phyloP scores from a whole-genome alignment of 2,797 vertebrate genomes.

The Danionella dracula region DNA sequence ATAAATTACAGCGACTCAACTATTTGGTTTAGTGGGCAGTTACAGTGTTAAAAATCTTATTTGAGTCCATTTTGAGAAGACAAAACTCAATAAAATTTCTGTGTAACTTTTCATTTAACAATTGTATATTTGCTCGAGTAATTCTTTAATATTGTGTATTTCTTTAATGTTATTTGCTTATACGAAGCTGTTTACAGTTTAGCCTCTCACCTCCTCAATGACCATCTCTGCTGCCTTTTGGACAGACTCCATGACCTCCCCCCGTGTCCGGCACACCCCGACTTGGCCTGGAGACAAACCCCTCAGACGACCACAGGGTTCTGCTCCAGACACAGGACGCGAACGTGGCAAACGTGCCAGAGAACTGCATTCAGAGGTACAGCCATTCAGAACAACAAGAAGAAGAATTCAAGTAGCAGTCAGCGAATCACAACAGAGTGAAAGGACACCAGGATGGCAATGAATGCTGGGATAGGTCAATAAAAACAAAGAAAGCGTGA shows the following conservation, averaged over 20 bases:
- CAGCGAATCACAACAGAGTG: not conserved
- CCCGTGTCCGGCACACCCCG: slow-evolving; percentile 62
- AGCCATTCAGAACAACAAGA: not conserved
- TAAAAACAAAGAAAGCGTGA: slow-evolving; percentile 61
- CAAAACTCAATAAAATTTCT: too few relatives aligned
- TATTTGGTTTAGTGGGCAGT: too few relatives aligned
- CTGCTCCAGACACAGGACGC: slow-evolving; percentile 58
- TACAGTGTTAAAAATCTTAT: too few relatives aligned
- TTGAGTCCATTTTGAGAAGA: too few relatives aligned
- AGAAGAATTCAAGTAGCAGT: slow-evolving; percentile 14
- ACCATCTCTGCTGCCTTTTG: slow-evolving; percentile 70
- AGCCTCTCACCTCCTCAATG: slow-evolving; percentile 66
- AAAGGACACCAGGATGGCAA: not conserved
- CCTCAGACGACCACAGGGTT: slow-evolving; percentile 63
- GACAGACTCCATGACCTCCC: slow-evolving; percentile 75
- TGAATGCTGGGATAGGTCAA: not conserved
- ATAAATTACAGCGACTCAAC: too few relatives aligned
- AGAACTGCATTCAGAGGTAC: slow-evolving; percentile 53
- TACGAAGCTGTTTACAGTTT: not conserved
- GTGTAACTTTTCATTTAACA: too few relatives aligned
- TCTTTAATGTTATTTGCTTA: not conserved
- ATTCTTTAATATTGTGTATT: too few relatives aligned
- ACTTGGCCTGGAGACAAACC: slow-evolving; percentile 76
- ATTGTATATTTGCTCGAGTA: too few relatives aligned
- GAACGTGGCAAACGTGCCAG: slow-evolving; percentile 72